Conservation (phyloP, 2,888 invertebrate species). For the Aspidapion aeneum region DNA sequence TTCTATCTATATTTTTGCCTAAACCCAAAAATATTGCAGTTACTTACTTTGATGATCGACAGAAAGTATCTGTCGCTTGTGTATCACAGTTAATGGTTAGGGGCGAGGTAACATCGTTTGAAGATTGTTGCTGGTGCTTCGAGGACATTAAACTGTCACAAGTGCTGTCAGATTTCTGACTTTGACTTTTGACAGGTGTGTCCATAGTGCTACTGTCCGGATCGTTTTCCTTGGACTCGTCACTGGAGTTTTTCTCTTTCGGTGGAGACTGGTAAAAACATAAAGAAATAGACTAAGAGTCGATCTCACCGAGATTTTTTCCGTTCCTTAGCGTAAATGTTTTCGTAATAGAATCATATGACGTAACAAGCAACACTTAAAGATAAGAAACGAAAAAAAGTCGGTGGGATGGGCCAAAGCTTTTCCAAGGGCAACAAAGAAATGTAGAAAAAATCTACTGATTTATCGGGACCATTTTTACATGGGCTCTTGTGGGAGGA, state of each 20-base stretch:
- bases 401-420: too few species aligned
- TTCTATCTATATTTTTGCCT: too few species aligned
- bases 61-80: constrained; percentile 23
- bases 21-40: too few species aligned
- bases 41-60: constrained; percentile 33
- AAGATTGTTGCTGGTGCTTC: too few species aligned
- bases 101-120: constrained; percentile 30
- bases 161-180: constrained; percentile 12
- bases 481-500: too few species aligned
- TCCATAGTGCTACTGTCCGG: constrained; percentile 25
- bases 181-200: constrained; percentile 8
- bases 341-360: too few species aligned
- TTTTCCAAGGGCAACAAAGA: too few species aligned
- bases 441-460: too few species aligned
- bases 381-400: too few species aligned
- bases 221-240: constrained; percentile 41
- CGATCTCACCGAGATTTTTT: too few species aligned
- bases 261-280: not conserved
- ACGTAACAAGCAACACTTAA: too few species aligned
- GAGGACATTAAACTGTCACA: not conserved
- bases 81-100: constrained; percentile 43
- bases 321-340: not conserved
- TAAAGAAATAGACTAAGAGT: not conserved
- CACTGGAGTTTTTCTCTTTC: constrained; percentile 33
- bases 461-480: too few species aligned